Evolutionary conservation across 1,140 invertebrate genomes (phyloP).

Genomic region (Pseudomyrmex pallidus): DNA sequence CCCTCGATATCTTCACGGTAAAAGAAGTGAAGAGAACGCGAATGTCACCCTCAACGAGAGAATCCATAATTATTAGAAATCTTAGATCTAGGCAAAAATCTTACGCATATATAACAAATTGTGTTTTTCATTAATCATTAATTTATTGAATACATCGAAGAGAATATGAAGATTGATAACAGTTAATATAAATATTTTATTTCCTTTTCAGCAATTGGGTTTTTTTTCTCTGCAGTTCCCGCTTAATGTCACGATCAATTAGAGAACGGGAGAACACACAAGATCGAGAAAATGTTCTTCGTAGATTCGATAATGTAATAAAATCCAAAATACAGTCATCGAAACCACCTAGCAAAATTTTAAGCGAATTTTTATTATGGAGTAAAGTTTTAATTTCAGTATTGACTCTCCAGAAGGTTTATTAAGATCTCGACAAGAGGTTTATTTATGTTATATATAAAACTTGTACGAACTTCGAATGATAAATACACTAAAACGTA

Average conservation of each 20-base stretch:
- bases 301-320: neutral
- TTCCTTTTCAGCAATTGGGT: neutral
- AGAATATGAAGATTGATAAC: conserved; percentile 65
- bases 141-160: conserved; percentile 61
- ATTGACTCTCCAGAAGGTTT: neutral
- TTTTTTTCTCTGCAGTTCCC: neutral
- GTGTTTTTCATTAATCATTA: conserved; percentile 60
- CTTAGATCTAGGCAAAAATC: conserved; percentile 55
- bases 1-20: neutral
- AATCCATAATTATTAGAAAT: conserved; percentile 34
- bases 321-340: neutral
- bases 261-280: neutral
- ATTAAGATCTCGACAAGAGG: neutral
- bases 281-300: neutral
- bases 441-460: neutral
- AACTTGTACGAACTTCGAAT: conserved; percentile 28
- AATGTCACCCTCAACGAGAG: conserved; percentile 43
- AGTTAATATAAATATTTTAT: conserved; percentile 22
- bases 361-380: conserved; percentile 5
- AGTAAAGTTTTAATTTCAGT: conserved; percentile 19
- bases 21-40: neutral
- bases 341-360: neutral
- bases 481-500: conserved; percentile 5
- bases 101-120: conserved; percentile 52
- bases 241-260: conserved; percentile 18